A percentile compares a stretch with the other conserved stretches of the same genome.
Evolutionary conservation across 2,113 vertebrate species (phyloP).

Genomic region (Plecturocebus donacophilus): DNA sequence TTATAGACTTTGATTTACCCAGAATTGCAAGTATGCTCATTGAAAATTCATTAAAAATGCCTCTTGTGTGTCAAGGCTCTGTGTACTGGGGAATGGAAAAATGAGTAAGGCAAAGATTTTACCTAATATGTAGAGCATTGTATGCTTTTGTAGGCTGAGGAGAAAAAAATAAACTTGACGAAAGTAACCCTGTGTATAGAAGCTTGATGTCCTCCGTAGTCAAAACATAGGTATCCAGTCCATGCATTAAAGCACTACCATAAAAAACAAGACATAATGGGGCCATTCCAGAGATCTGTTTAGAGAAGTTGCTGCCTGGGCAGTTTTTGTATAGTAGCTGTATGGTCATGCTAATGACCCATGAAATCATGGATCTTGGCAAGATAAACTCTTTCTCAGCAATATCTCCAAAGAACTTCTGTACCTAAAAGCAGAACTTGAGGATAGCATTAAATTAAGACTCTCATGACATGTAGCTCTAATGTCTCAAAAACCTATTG

Average conservation of each 20-base stretch:
- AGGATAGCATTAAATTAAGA: constrained; percentile 13
- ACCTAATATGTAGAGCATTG: neutral
- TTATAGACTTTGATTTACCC: neutral
- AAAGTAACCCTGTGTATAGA: neutral
- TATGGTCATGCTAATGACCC: constrained; percentile 18
- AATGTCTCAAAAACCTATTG: constrained; percentile 7
- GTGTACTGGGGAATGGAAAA: neutral
- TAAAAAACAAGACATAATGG: neutral
- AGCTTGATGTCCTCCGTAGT: neutral
- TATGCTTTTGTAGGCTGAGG: neutral
- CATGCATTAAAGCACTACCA: neutral
- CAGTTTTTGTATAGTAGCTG: neutral
- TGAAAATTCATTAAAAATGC: neutral
- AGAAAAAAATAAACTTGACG: neutral
- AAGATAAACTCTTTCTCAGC: constrained; percentile 38
- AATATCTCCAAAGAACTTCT: neutral
- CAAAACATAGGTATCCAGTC: neutral
- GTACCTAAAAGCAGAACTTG: neutral
- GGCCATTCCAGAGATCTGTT: neutral
- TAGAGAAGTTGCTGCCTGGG: constrained; percentile 13
- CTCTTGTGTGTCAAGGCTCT: neutral
- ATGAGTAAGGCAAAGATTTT: neutral
- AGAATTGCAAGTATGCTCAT: neutral
- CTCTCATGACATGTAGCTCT: neutral
- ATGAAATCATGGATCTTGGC: neutral